These are phyloP conservation scores for Argya squamiceps DNA, from an alignment of 2,797 vertebrate genomes.

Conservation along the genomic window DNA sequence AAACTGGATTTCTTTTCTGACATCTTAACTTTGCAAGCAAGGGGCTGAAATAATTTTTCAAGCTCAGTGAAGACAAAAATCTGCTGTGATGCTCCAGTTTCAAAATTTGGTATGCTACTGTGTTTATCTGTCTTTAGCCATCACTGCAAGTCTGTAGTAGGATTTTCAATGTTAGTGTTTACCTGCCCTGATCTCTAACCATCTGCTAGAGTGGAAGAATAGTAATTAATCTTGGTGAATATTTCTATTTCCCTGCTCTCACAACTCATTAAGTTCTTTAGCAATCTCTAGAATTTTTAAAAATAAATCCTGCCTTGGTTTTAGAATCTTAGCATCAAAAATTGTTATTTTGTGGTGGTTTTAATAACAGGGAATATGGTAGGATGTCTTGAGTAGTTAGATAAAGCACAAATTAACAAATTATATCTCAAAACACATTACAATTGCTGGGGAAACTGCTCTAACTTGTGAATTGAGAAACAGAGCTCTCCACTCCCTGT, in stretches of 20 bases:
- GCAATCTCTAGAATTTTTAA: neutral
- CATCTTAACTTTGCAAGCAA: neutral
- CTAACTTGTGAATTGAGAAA: neutral
- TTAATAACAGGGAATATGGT: neutral
- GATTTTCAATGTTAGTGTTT: neutral
- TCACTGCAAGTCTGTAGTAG: neutral
- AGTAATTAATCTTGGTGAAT: neutral
- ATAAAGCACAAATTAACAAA: neutral
- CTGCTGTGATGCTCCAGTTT: neutral
- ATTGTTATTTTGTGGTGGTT: neutral
- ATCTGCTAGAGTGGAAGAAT: neutral
- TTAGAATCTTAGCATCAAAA: neutral
- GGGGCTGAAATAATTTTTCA: neutral
- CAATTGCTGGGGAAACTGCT: neutral
- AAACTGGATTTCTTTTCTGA: neutral
- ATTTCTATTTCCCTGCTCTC: neutral
- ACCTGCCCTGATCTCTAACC: neutral
- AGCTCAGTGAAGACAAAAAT: neutral
- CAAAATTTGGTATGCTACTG: neutral
- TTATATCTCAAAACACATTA: neutral
- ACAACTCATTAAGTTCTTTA: neutral
- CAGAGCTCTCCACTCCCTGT: accelerated
- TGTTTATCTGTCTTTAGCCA: neutral
- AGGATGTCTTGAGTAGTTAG: neutral
- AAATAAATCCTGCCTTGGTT: neutral